phyloP scores from a whole-genome alignment of 2,888 invertebrate species.

The Phengaris arion region DNA sequence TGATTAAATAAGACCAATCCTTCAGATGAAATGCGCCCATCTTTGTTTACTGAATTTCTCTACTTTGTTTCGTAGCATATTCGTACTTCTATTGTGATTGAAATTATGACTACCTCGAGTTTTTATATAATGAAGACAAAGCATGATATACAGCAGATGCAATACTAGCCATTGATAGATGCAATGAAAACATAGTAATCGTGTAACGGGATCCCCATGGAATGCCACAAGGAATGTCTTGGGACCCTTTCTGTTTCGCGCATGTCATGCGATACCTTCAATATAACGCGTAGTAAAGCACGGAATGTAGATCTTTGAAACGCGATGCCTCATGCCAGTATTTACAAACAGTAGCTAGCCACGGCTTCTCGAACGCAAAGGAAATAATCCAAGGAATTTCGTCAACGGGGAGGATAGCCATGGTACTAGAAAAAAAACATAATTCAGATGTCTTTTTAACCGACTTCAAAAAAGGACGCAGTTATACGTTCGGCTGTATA shows the following conservation, averaged over 20 bases:
- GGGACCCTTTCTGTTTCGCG: slow-evolving; percentile 52
- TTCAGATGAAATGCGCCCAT: background rate
- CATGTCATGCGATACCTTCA: slow-evolving; percentile 38
- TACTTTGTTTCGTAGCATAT: background rate
- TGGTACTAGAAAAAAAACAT: too few species aligned
- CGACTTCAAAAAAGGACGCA: too few species aligned
- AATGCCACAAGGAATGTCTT: slow-evolving; percentile 58
- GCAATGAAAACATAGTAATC: slow-evolving; percentile 30
- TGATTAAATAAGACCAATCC: background rate
- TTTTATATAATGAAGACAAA: background rate
- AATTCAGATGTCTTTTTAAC: too few species aligned
- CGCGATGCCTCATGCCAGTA: slow-evolving; percentile 44
- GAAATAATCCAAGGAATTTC: background rate
- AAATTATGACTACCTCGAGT: background rate
- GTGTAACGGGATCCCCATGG: slow-evolving; percentile 34
- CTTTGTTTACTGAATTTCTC: too few species aligned
- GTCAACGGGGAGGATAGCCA: background rate
- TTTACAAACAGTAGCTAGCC: slow-evolving; percentile 43
- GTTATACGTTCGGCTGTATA: too few species aligned
- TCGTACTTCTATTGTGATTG: background rate
- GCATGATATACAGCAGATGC: slow-evolving; percentile 1
- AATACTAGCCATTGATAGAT: slow-evolving; percentile 18
- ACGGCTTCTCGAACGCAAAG: background rate
- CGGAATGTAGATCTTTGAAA: slow-evolving; percentile 46
- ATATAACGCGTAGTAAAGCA: slow-evolving; percentile 14